Percentiles rank a stretch among this genome's conserved stretches.
phyloP scores from a whole-genome alignment of 1,140 invertebrate species.

The Aphaenogaster floridana region DNA sequence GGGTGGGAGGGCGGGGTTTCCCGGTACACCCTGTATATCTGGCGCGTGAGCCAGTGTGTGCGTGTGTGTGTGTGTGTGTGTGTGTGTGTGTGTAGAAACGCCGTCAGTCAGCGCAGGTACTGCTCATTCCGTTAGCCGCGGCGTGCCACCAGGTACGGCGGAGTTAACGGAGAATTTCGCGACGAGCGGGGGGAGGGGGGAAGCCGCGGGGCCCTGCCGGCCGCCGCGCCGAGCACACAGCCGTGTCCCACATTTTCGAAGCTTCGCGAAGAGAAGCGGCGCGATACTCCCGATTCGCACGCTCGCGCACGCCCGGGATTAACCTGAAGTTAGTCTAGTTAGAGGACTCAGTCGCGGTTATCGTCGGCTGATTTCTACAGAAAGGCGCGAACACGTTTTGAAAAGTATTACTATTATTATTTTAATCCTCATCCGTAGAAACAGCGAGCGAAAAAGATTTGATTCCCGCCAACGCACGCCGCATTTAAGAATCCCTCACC shows the following conservation, averaged over 20 bases:
- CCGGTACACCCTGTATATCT: slow-evolving; percentile 54
- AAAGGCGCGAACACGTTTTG: background rate
- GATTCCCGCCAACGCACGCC: background rate
- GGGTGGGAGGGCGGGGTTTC: slow-evolving; percentile 25
- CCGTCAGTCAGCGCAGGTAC: slow-evolving; percentile 75
- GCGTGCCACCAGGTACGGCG: slow-evolving; percentile 75
- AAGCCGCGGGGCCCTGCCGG: slow-evolving; percentile 46
- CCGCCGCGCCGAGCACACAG: slow-evolving; percentile 60
- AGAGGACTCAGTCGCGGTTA: background rate
- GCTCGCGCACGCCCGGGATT: slow-evolving; percentile 60
- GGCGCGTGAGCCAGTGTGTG: slow-evolving; percentile 6
- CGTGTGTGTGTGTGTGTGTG: background rate
- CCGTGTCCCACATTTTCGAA: slow-evolving; percentile 84
- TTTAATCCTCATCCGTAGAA: background rate
- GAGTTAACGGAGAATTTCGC: slow-evolving; percentile 83
- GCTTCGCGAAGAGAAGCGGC: slow-evolving; percentile 77
- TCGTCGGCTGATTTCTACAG: background rate
- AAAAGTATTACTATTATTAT: background rate
- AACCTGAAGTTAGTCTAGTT: slow-evolving; percentile 17
- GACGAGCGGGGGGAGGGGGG: slow-evolving; percentile 67
- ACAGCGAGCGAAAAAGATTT: background rate
- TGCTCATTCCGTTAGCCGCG: slow-evolving; percentile 79
- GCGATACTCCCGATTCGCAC: slow-evolving; percentile 76
- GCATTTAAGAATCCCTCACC: slow-evolving; percentile 60
- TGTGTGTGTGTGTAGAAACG: slow-evolving; percentile 45